phyloP scores from a whole-genome alignment of 1,140 invertebrate genomes.

The Pollicipes pollicipes region DNA sequence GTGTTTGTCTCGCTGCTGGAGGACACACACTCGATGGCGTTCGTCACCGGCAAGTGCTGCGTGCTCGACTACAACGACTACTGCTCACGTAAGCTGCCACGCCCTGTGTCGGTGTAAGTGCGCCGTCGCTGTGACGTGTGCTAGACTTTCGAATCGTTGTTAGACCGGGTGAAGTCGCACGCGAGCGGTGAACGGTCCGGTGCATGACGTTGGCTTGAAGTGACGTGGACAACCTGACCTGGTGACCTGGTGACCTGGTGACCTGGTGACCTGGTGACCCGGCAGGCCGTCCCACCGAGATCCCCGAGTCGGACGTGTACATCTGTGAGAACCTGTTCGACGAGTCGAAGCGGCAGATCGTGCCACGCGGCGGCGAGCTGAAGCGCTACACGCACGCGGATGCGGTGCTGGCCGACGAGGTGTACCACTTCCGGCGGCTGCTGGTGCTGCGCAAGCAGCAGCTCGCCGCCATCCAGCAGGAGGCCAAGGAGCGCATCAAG shows the following conservation, averaged over 20 bases:
- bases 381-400: constrained; percentile 64
- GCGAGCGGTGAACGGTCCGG: no score
- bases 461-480: background rate
- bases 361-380: constrained; percentile 50
- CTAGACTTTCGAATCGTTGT: no score
- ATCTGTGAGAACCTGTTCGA: constrained; percentile 87
- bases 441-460: constrained; percentile 1
- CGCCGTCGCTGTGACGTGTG: no score
- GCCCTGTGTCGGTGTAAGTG: no score
- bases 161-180: no score
- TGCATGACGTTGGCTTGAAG: no score
- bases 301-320: constrained; percentile 77
- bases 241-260: no score
- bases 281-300: constrained; percentile 77
- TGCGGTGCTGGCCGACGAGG: constrained; percentile 76
- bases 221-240: no score
- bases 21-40: constrained; percentile 73
- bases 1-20: constrained; percentile 78
- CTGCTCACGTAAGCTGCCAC: constrained; percentile 65
- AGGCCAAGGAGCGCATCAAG: background rate
- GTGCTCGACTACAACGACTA: constrained; percentile 84
- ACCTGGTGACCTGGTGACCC: no score
- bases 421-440: constrained; percentile 62
- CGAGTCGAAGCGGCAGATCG: constrained; percentile 60
- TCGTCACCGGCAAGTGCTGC: constrained; percentile 74